Evolutionary conservation across 2,797 vertebrate species (phyloP).

Genomic region (Enteromius thamalakanensis): DNA sequence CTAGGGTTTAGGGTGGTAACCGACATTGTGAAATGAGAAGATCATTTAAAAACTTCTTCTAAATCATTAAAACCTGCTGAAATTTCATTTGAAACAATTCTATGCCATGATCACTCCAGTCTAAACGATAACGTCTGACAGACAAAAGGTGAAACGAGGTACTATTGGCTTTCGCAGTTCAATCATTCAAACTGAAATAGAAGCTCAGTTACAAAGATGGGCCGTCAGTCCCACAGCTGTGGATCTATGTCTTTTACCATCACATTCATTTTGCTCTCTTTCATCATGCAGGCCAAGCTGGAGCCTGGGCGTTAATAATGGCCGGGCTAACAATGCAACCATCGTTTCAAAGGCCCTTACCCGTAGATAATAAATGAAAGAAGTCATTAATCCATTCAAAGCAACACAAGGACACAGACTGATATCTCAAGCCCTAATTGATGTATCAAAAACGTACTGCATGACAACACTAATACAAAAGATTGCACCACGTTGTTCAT

Average conservation of each 20-base stretch:
- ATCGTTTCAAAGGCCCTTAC: slow-evolving; percentile 42
- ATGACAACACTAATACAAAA: slow-evolving; percentile 37
- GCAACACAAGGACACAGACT: slow-evolving; percentile 33
- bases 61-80: neutral
- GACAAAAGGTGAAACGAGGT: slow-evolving; percentile 4
- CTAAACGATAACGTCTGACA: slow-evolving; percentile 12
- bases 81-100: slow-evolving; percentile 5
- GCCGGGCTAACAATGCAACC: slow-evolving; percentile 3
- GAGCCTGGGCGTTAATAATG: slow-evolving; percentile 33
- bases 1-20: neutral
- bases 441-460: slow-evolving; percentile 27
- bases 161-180: slow-evolving; percentile 12
- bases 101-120: neutral
- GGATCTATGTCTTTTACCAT: slow-evolving; percentile 40
- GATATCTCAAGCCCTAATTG: slow-evolving; percentile 31
- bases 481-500: slow-evolving; percentile 33
- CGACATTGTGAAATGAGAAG: neutral
- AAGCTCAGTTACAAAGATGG: slow-evolving; percentile 8
- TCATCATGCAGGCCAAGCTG: slow-evolving; percentile 42
- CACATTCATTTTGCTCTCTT: slow-evolving; percentile 35
- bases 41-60: neutral
- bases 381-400: slow-evolving; percentile 34
- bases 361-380: slow-evolving; percentile 40
- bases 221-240: slow-evolving; percentile 27
- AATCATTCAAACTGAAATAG: slow-evolving; percentile 32